Base-by-base conservation (phyloP, 2,888 invertebrate genomes). In the Phyllotreta striolata region DNA sequence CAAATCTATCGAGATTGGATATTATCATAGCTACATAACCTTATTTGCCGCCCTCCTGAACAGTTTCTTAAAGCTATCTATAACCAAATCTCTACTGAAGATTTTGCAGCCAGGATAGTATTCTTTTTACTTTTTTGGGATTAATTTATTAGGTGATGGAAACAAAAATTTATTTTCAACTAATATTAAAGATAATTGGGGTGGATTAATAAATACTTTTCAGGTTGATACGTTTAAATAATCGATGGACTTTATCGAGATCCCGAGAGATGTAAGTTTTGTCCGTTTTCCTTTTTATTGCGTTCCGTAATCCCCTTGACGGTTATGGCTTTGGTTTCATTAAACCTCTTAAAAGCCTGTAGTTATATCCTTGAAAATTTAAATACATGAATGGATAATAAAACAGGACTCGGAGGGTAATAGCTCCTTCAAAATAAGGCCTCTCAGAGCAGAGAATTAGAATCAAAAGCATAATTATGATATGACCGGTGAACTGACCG, bases 381-480 rank as follows among this genome's bases (percentile, higher is more conserved):
- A 58, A 58, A 49, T 40, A 58, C 10, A 58, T 9, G 24, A 40
- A 49, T 40, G 49, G 24, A 51, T 51, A 51, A 51, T 51, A 51
- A 41, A 51, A 51, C 51, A 38, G 40, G 12, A 49, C 35, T 43
- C 51, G 34, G 12, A 13, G 59, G 43, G 59, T 51, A 37, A 43
- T 58, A 58, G 40, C 41, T 51, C 41, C 51, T 59, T 59, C 51
- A 51, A 51, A 52, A 37, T 59, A 24, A 49, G 47, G 13, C 34
- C 49, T 47, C 49, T 49, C 49, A n/a, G 40, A 49, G 49, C 37
- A 49, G 24, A 24, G 52, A 49, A 49, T 49, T 47, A 51, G 41
- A 60, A 52, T 60, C 60, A 60, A 54, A 60, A 60, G 60, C 44
- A 39, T 60, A 60, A 60, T 44, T 52, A 60, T 60, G 60, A 54